Evolutionary conservation across 2,113 vertebrate genomes (phyloP), one percentile per base, ranked within the genome.

Genomic region (Tachysurus vachellii): DNA sequence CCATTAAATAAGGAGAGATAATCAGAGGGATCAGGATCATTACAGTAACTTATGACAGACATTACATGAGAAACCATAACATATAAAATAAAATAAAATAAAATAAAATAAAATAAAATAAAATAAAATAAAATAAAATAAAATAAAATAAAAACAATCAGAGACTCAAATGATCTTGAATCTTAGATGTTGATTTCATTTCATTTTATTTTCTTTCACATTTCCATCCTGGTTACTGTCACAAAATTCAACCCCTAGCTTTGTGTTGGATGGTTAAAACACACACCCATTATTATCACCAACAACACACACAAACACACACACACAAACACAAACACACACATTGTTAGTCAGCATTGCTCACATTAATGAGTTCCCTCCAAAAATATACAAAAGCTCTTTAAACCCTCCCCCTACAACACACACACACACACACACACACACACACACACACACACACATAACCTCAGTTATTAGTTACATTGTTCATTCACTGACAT

Each of bases 321-420:
- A 56, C 50, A 68, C 56, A 86, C 13, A 53, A 44, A 75, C 57
- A 53, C 47, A 36, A 36, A 70, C 87, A 85, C 76, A 81, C 77
- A 9, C 77, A 88, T 31, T 36, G 68, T 71, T 73, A 83, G 56
- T 71, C 42, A 84, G 26, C 56, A 56, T 80, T 53, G 75, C 23
- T 87, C 64, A 23, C 82, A 71, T 31, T 77, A 26, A 71, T 77
- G 71, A 57, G 14, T 87, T 90, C 82, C 82, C 85, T 88, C 85
- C 82, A 90, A 88, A 88, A 87, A 31, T 21, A 21, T 3, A 53
- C 75, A 44, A 73, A 56, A 26, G 21, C 53, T 66, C 23, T n/a
- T 75, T 19, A 10, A 80, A 61, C 61, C 61, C 42, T 42, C 19
- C 61, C 62, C 83, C 59, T 17, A 11, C 85, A 64, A 56, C 64